phyloP scores from a whole-genome alignment of 1,140 invertebrate genomes.

The Odontomachus brunneus region DNA sequence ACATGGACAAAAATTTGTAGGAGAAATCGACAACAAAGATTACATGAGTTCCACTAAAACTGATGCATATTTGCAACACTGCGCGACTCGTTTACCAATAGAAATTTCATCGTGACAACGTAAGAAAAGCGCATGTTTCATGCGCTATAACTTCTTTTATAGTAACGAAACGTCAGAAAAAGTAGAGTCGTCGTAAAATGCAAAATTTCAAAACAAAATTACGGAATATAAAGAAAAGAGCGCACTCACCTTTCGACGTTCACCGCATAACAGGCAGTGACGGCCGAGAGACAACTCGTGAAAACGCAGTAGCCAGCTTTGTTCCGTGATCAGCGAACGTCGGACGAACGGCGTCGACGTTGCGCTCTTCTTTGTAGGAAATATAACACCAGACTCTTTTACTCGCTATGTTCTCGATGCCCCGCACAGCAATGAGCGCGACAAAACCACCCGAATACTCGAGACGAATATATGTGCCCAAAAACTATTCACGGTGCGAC shows the following conservation, averaged over 20 bases:
- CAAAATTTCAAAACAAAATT: slow-evolving; percentile 2
- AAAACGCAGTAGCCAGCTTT: slow-evolving; percentile 62
- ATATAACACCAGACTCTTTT: slow-evolving; percentile 20
- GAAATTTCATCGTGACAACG: too few species aligned
- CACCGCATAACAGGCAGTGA: slow-evolving; percentile 78
- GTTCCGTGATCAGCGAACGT: slow-evolving; percentile 20
- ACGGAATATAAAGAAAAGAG: slow-evolving; percentile 40
- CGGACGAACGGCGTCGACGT: neutral
- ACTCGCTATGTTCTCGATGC: neutral
- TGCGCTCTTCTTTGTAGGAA: slow-evolving; percentile 22
- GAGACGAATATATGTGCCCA: slow-evolving; percentile 54
- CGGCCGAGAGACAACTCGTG: slow-evolving; percentile 57
- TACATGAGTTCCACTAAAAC: too few species aligned
- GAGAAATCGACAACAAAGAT: too few species aligned
- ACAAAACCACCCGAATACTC: slow-evolving; percentile 30
- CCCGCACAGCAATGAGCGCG: slow-evolving; percentile 39
- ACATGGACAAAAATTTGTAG: too few species aligned
- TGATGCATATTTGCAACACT: too few species aligned
- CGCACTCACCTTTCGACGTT: slow-evolving; percentile 78
- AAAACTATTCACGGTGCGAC: slow-evolving; percentile 61
- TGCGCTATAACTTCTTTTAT: too few species aligned
- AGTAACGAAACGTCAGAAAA: neutral
- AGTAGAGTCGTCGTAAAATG: slow-evolving; percentile 20
- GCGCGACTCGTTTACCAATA: too few species aligned
- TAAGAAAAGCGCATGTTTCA: too few species aligned